Percentiles rank a stretch among this genome's conserved stretches.
Evolutionary conservation across 2,888 invertebrate genomes (phyloP).

Genomic region (Phalangium opilio): DNA sequence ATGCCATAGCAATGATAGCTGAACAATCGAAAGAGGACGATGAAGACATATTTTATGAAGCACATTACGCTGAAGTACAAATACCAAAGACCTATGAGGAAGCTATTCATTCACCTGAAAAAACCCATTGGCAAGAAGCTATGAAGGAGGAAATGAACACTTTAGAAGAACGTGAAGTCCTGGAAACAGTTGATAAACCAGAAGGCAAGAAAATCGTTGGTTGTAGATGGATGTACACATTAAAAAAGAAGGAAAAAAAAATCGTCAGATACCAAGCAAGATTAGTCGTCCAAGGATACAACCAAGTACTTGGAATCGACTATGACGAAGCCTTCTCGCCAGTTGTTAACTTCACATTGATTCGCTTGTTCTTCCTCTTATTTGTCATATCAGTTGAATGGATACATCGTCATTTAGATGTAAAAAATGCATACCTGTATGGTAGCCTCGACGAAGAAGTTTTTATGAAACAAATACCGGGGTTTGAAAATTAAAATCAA

Average conservation of each 20-base stretch:
- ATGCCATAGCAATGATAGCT: too few species aligned
- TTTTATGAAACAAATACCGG: slow-evolving; percentile 4
- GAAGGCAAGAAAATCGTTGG: neutral
- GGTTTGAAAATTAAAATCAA: neutral
- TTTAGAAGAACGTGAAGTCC: neutral
- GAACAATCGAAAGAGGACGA: too few species aligned
- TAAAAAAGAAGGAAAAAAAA: neutral
- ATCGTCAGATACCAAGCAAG: slow-evolving; percentile 1
- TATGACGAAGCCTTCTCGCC: slow-evolving; percentile 3
- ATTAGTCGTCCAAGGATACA: slow-evolving; percentile 2
- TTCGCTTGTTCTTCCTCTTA: neutral
- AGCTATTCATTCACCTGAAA: neutral
- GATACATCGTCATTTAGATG: slow-evolving; percentile 3
- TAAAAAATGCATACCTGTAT: slow-evolving; percentile 8
- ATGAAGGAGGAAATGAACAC: slow-evolving; percentile 1
- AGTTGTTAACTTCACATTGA: slow-evolving; percentile 2
- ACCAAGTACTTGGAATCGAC: neutral
- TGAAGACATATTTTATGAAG: neutral
- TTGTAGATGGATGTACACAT: too few species aligned
- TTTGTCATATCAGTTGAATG: slow-evolving; percentile 3
- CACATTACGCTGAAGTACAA: neutral
- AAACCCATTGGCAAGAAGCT: neutral
- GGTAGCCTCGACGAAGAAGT: slow-evolving; percentile 1
- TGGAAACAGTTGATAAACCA: neutral
- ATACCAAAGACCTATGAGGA: neutral